Conservation (phyloP, 2,113 vertebrate species). For the Larimichthys polyactis region DNA sequence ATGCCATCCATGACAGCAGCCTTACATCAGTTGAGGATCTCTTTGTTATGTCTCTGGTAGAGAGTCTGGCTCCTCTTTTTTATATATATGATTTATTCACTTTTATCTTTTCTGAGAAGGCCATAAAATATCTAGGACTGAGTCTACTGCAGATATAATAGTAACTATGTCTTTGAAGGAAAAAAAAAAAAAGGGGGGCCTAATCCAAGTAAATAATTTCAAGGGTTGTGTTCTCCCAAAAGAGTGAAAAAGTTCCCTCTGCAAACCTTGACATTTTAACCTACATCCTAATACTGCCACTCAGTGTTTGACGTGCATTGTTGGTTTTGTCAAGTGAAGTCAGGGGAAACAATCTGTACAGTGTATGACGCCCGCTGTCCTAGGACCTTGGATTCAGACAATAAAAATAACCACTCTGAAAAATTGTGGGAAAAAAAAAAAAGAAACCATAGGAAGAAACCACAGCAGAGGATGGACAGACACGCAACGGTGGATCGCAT, state of each 20-base stretch:
- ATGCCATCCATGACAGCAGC: constrained; percentile 50
- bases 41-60: constrained; percentile 47
- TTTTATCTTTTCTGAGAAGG: constrained; percentile 60
- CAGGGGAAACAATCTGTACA: too few relatives aligned
- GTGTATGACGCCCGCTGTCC: too few relatives aligned
- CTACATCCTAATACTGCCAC: neutral
- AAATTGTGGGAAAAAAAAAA: too few relatives aligned
- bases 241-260: constrained; percentile 9
- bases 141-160: constrained; percentile 31
- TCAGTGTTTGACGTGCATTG: neutral
- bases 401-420: too few relatives aligned
- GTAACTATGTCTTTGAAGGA: constrained; percentile 5
- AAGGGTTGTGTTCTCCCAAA: constrained; percentile 2
- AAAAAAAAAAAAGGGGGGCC: constrained; percentile 27
- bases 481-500: too few relatives aligned
- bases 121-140: constrained; percentile 20
- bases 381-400: too few relatives aligned
- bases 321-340: neutral
- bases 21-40: constrained; percentile 63
- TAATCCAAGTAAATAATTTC: constrained; percentile 23
- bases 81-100: constrained; percentile 57
- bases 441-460: too few relatives aligned
- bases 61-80: constrained; percentile 39
- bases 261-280: constrained; percentile 27
- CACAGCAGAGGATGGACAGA: too few relatives aligned